Conservation (phyloP, 1,140 invertebrate species). For the Eriosoma lanigerum region DNA sequence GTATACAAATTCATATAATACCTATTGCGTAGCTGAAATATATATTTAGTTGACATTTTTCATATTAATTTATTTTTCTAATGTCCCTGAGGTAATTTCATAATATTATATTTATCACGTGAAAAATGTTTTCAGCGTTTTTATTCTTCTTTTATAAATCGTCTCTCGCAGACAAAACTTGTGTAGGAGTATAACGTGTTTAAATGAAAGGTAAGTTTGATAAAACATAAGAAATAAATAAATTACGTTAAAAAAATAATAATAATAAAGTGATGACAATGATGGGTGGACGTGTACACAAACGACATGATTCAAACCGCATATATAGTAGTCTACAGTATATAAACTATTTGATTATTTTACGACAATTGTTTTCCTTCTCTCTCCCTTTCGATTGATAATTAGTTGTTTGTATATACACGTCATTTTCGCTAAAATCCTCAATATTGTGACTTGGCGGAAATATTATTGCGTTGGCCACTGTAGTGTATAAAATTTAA, state of each 20-base stretch:
- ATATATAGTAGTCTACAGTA: not conserved
- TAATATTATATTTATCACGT: not conserved
- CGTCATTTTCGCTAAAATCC: not conserved
- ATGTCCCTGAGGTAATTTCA: not conserved
- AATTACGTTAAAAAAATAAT: constrained; percentile 11
- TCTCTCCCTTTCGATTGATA: not conserved
- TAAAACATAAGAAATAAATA: not conserved
- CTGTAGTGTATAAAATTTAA: not conserved
- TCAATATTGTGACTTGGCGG: not conserved
- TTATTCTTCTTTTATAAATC: not conserved
- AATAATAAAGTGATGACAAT: not conserved
- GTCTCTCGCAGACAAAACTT: not conserved
- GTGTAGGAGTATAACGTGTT: not conserved
- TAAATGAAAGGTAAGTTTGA: not conserved
- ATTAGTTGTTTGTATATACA: not conserved
- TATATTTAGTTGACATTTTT: not conserved
- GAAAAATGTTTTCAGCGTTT: not conserved
- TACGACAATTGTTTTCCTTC: not conserved
- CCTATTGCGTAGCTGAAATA: too few relatives aligned
- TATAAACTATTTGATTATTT: not conserved
- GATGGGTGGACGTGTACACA: too few relatives aligned
- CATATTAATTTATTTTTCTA: not conserved
- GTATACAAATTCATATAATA: too few relatives aligned
- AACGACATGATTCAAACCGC: not conserved
- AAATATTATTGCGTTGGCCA: not conserved